Percentiles rank a stretch among this genome's conserved stretches.
phyloP scores from a whole-genome alignment of 2,888 invertebrate species.

The Eupithecia tripunctaria region DNA sequence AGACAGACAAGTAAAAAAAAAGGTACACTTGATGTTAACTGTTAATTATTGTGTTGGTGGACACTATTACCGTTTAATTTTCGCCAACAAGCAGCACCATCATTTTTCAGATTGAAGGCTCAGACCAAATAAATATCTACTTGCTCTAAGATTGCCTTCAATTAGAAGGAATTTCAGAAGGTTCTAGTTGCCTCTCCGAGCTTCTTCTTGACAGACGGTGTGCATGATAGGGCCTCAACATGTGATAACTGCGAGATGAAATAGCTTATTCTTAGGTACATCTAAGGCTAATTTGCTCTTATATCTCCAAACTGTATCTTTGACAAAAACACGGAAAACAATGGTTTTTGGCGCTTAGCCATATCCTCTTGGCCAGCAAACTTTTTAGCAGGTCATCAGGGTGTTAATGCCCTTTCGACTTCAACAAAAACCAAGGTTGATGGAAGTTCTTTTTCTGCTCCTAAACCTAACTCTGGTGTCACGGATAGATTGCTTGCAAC shows the following conservation, averaged over 20 bases:
- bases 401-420: background rate
- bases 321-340: background rate
- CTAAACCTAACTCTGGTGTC: constrained; percentile 10
- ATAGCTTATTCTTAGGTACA: background rate
- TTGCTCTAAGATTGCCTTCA: too few species aligned
- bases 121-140: too few species aligned
- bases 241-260: background rate
- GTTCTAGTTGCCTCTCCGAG: background rate
- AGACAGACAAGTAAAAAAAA: too few species aligned
- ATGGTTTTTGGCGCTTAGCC: background rate
- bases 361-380: background rate
- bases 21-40: too few species aligned
- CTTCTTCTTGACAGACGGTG: background rate
- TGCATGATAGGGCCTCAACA: background rate
- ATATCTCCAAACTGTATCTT: background rate
- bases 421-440: background rate
- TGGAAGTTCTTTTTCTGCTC: background rate
- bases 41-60: background rate
- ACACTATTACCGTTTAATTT: background rate
- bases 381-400: background rate
- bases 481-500: constrained; percentile 29
- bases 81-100: background rate
- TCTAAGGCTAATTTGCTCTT: background rate
- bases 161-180: too few species aligned
- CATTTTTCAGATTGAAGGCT: too few species aligned